Conservation (phyloP, 2,888 invertebrate genomes). For the Tachina lurida region DNA sequence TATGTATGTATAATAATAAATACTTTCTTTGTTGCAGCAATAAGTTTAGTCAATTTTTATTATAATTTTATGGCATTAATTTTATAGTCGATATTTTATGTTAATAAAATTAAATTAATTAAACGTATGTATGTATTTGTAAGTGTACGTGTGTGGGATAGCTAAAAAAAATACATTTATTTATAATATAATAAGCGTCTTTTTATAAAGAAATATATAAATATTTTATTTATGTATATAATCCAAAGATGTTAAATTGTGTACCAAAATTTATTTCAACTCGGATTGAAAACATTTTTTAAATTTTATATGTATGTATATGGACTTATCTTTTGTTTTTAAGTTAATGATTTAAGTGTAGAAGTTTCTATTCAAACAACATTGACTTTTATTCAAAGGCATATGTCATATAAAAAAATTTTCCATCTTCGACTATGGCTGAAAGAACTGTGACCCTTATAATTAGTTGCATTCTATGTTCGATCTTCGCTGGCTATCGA, state of each 20-base stretch:
- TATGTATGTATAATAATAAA: constrained; percentile 3
- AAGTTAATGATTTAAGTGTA: too few relatives aligned
- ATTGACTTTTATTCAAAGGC: too few relatives aligned
- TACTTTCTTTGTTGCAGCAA: constrained; percentile 35
- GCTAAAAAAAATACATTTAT: constrained; percentile 13
- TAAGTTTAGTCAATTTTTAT: constrained; percentile 47
- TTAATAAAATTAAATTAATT: constrained; percentile 39
- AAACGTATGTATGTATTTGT: constrained; percentile 13
- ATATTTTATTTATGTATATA: constrained; percentile 23
- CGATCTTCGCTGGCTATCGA: too few relatives aligned
- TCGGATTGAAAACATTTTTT: not conserved
- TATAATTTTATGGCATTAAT: constrained; percentile 56
- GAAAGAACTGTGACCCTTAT: too few relatives aligned
- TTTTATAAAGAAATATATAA: constrained; percentile 44
- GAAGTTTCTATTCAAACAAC: too few relatives aligned
- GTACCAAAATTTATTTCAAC: constrained; percentile 8
- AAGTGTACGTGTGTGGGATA: constrained; percentile 59
- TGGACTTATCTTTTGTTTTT: too few relatives aligned
- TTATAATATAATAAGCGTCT: constrained; percentile 66
- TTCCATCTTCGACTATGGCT: too few relatives aligned
- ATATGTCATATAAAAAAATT: too few relatives aligned
- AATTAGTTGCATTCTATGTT: too few relatives aligned
- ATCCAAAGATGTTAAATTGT: constrained; percentile 13
- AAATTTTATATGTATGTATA: not conserved
- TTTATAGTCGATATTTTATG: constrained; percentile 18